A percentile compares a stretch with the other conserved stretches of the same genome.
These are phyloP conservation scores for Idris sp. DNA, from an alignment of 1,140 invertebrate genomes.

Conservation along the genomic window DNA sequence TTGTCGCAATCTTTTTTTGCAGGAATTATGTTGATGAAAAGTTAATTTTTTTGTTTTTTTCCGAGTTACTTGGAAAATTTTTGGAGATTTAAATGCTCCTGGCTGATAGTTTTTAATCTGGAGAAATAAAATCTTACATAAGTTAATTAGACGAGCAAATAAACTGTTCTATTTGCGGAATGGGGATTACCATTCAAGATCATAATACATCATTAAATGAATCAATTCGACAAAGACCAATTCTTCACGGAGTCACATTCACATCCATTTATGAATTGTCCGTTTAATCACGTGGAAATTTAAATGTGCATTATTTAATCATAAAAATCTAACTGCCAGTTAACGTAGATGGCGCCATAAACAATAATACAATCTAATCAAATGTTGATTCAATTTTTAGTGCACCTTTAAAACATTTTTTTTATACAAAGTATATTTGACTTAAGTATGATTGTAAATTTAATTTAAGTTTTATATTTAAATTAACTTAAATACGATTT, in stretches of 20 bases:
- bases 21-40: too few relatives aligned
- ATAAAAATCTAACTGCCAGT: conserved; percentile 6
- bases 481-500: too few relatives aligned
- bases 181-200: conserved; percentile 38
- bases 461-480: too few relatives aligned
- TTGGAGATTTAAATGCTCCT: too few relatives aligned
- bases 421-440: too few relatives aligned
- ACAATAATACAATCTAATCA: conserved; percentile 1
- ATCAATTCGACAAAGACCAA: conserved; percentile 26
- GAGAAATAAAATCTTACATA: conserved; percentile 36
- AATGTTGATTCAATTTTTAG: too few relatives aligned
- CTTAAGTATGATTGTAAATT: too few relatives aligned
- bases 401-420: too few relatives aligned
- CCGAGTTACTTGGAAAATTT: too few relatives aligned
- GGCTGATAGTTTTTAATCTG: too few relatives aligned
- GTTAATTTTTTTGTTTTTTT: too few relatives aligned
- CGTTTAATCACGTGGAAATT: conserved; percentile 13
- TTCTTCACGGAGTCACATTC: conserved; percentile 13
- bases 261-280: conserved; percentile 23
- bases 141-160: conserved; percentile 38
- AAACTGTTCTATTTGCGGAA: conserved; percentile 37
- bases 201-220: conserved; percentile 45
- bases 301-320: conserved; percentile 29
- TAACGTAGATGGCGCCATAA: conserved; percentile 16
- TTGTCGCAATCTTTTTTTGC: too few relatives aligned